Evolutionary conservation across 2,888 invertebrate species (phyloP).

Genomic region (Aplocera efformata): DNA sequence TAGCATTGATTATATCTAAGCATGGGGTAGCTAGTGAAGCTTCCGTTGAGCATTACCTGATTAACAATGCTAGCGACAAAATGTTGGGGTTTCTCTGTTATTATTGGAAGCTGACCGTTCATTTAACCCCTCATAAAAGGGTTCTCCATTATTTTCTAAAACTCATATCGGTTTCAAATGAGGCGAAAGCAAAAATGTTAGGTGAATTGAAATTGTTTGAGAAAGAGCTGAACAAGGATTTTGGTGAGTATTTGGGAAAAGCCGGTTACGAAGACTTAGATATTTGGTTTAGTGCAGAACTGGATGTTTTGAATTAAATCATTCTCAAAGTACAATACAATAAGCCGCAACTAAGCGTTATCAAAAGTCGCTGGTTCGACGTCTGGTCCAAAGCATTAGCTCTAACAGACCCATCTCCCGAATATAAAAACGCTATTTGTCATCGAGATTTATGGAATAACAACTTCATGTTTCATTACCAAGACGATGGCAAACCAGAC

Average conservation of each 20-base stretch:
- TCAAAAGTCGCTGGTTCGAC: constrained; percentile 50
- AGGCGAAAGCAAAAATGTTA: constrained; percentile 63
- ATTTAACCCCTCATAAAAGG: constrained; percentile 30
- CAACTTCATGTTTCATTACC: constrained; percentile 80
- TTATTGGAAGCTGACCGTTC: constrained; percentile 61
- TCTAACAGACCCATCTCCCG: constrained; percentile 45
- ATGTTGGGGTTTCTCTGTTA: constrained; percentile 71
- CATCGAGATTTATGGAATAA: constrained; percentile 84
- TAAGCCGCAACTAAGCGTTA: constrained; percentile 31
- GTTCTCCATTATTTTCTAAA: constrained; percentile 58
- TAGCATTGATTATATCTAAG: constrained; percentile 45
- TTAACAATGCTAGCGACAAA: constrained; percentile 57
- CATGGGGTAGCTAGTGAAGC: constrained; percentile 33
- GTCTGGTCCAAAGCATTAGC: constrained; percentile 52
- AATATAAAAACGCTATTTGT: constrained; percentile 74
- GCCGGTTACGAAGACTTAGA: constrained; percentile 49
- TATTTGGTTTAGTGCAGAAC: constrained; percentile 59
- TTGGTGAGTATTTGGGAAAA: constrained; percentile 38
- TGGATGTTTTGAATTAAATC: constrained; percentile 54
- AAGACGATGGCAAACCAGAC: constrained; percentile 52
- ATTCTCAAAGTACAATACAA: constrained; percentile 57
- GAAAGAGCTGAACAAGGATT: constrained; percentile 60
- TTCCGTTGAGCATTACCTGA: constrained; percentile 38
- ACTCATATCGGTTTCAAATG: constrained; percentile 53
- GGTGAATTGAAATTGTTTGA: constrained; percentile 55